phyloP scores from a whole-genome alignment of 2,113 vertebrate genomes.

The Xenopus borealis region DNA sequence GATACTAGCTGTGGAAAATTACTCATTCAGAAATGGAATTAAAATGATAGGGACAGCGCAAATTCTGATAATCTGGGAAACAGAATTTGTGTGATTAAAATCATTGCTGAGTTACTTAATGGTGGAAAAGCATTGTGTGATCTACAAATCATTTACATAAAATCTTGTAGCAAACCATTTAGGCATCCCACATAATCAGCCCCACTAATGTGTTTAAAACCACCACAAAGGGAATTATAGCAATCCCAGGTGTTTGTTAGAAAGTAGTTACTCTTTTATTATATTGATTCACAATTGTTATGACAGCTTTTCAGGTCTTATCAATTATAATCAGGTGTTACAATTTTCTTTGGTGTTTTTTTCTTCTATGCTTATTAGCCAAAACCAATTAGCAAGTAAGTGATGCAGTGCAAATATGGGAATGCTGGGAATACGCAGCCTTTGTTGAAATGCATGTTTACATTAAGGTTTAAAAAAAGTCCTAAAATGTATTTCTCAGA shows the following conservation, averaged over 20 bases:
- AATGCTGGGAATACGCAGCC: background rate
- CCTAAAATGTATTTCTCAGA: too few species aligned
- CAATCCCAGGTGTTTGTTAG: constrained; percentile 29
- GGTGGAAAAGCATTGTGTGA: constrained; percentile 1
- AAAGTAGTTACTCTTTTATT: constrained; percentile 18
- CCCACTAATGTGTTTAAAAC: constrained; percentile 18
- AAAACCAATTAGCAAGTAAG: constrained; percentile 13
- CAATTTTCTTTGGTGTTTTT: constrained; percentile 5
- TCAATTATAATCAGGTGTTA: constrained; percentile 18
- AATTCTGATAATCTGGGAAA: background rate
- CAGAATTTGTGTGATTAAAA: background rate
- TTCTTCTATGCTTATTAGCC: background rate
- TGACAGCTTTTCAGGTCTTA: constrained; percentile 32
- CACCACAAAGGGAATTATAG: constrained; percentile 1
- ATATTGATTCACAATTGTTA: constrained; percentile 38
- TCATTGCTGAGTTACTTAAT: background rate
- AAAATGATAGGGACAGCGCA: too few species aligned
- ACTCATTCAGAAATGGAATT: too few species aligned
- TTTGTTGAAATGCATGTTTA: background rate
- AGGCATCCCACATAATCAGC: constrained; percentile 23
- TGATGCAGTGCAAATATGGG: background rate
- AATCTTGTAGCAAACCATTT: constrained; percentile 16
- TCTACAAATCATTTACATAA: constrained; percentile 30
- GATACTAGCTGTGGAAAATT: too few species aligned
- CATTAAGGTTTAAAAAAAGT: background rate